Evolutionary conservation across 2,113 vertebrate genomes (phyloP).

Genomic region (Aegithalos caudatus): DNA sequence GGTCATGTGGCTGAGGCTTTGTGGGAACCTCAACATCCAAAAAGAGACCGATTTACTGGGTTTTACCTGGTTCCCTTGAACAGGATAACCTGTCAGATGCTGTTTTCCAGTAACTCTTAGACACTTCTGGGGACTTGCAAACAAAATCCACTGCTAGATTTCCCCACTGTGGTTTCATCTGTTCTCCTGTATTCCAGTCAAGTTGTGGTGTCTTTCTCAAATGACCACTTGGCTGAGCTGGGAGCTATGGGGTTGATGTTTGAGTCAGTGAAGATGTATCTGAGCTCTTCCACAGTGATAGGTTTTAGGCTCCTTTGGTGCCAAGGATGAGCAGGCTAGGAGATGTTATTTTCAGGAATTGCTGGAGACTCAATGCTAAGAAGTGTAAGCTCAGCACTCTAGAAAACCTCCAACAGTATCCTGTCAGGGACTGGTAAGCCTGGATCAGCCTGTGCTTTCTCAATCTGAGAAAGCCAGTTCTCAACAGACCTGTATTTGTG

Average conservation of each 20-base stretch:
- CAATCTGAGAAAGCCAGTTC: background rate
- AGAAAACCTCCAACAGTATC: background rate
- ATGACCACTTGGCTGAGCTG: background rate
- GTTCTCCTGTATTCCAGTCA: background rate
- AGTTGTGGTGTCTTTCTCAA: background rate
- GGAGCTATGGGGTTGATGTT: background rate
- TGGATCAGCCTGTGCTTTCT: background rate
- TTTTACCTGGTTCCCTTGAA: background rate
- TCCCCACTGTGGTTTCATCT: background rate
- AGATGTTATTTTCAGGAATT: slow-evolving; percentile 14
- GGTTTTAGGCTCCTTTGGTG: background rate
- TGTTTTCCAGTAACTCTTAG: background rate
- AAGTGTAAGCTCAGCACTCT: background rate
- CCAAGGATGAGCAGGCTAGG: background rate
- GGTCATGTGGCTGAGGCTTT: slow-evolving; percentile 10
- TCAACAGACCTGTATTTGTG: background rate
- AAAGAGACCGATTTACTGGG: background rate
- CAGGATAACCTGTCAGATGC: background rate
- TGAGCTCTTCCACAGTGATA: background rate
- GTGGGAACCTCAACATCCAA: background rate
- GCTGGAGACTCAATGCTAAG: background rate
- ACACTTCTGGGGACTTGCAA: background rate
- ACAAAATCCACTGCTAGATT: background rate
- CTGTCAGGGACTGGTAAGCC: background rate
- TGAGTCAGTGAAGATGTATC: background rate